These are phyloP conservation scores for Rhinoderma darwinii DNA, from an alignment of 2,113 vertebrate genomes.

Conservation along the genomic window DNA sequence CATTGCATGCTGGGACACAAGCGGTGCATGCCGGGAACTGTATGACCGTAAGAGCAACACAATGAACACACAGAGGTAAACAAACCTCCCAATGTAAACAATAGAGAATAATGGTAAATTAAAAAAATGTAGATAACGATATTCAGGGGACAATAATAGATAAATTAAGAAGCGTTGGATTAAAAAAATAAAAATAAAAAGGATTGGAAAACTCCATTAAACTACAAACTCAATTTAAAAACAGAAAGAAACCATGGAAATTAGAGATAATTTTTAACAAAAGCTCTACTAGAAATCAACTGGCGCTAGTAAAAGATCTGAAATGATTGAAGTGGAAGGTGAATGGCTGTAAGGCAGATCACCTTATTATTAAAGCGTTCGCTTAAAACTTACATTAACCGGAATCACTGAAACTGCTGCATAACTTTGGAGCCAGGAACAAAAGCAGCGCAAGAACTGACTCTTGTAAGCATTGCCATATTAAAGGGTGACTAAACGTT, in stretches of 20 bases:
- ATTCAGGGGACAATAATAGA: no score
- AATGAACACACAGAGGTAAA: no score
- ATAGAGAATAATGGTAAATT: no score
- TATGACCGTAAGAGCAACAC: no score
- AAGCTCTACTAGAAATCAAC: not conserved
- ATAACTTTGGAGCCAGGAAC: not conserved
- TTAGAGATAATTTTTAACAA: constrained; percentile 19
- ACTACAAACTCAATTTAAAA: not conserved
- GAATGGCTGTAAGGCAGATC: constrained; percentile 8
- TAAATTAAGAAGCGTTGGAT: no score
- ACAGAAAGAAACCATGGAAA: not conserved
- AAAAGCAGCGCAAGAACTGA: not conserved
- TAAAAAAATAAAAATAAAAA: no score
- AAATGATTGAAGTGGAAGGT: not conserved
- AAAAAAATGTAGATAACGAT: no score
- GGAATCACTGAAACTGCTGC: not conserved
- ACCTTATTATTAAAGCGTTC: not conserved
- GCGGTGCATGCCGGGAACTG: no score
- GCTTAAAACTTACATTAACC: constrained; percentile 20
- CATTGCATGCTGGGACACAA: no score
- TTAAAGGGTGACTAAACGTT: no score
- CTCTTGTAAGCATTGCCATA: not conserved
- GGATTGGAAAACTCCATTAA: no score
- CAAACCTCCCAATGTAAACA: no score
- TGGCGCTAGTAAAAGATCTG: not conserved